Base-by-base conservation (phyloP, 2,113 vertebrate genomes). In the Lethenteron reissneri region DNA sequence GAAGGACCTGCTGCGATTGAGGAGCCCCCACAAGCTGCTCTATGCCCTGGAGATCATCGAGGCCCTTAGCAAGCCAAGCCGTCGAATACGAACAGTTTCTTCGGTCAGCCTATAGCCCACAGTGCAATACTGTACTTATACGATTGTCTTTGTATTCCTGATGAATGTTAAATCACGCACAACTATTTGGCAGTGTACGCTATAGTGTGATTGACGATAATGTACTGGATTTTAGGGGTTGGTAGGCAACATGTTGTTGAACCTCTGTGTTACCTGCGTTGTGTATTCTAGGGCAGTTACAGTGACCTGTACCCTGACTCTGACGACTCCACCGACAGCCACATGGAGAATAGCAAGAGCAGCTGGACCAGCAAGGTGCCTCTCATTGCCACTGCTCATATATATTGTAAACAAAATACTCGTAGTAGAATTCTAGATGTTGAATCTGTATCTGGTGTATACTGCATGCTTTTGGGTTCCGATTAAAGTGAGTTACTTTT, bases 291-390 rank as follows among this genome's bases (percentile, higher is more conserved):
- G 94, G 94, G 94, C 73, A 99, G 94, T 83, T 99, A 96, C 57
- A 97, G 94, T 62, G 94, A 99, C 72, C 82, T 97, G 74, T 99
- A 99, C 78, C 92, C 94, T 57, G 94, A 99, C 78, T 99, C 94
- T 0, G 94, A 99, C 74, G 94, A 99, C 78, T 99, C 94, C 10
- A 92, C 88, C 73, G 94, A 99, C 77, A 92, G 97, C 80, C 92
- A 95, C 80, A 94, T 99, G 71, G 94, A 99, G 79, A 99, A 99
- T 71, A 97, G 92, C 83, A 99, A 99, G 82, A 99, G 95, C 82
- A 88, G 88, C 0, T 99, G 94, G 94, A 97, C 91, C 80, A 96
- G 94, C 86, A 99, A 99, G 90, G 94, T 99, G 77, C 41, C 41
- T 41, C 41, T 41, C 41, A 41, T 41, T 41, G 41, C 41, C 41